Evolutionary conservation across 1,140 invertebrate species (phyloP), one percentile per base, ranked within the genome.

Genomic region (Leucophenga varia): DNA sequence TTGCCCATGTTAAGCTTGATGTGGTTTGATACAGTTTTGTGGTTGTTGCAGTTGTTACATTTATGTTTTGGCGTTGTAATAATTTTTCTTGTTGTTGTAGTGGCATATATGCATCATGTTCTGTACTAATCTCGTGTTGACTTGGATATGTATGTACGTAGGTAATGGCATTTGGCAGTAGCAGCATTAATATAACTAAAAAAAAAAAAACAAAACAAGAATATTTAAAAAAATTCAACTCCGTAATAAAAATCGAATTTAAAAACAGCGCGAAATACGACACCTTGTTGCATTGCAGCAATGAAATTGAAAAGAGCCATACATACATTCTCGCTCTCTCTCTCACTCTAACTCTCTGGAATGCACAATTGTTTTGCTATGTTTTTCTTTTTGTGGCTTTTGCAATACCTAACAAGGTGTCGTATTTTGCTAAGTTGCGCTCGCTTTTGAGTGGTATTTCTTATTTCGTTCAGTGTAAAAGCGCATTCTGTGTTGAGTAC

Each of bases 91-190:
- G n/a, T n/a, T n/a, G n/a, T n/a, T n/a, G n/a, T n/a, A n/a, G n/a
- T n/a, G n/a, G n/a, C n/a, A n/a, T n/a, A n/a, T n/a, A n/a, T n/a
- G n/a, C n/a, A n/a, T n/a, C n/a, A n/a, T n/a, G n/a, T n/a, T n/a
- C 53, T 42, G 38, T 34, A 48, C 43, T 52, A 39, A 53, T 16
- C 17, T 68, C 54, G 48, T 45, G 19, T 54, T 48, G 67, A 44
- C 64, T 68, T 51, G 72, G 58, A 75, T 70, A 64, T 68, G 71
- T 58, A 42, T 67, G 52, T 34, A 64, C 72, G 47, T 57, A 47
- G 32, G 43, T 47, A 44, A 54, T 57, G 42, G 46, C 48, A 52
- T 64, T 49, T 50, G 43, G 34, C 49, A 57, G 35, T 38, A 36
- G n/a, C n/a, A n/a, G n/a, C n/a, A n/a, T n/a, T n/a, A n/a, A n/a